Evolutionary conservation across 2,888 invertebrate species (phyloP).

Genomic region (Tiliacea aurago): DNA sequence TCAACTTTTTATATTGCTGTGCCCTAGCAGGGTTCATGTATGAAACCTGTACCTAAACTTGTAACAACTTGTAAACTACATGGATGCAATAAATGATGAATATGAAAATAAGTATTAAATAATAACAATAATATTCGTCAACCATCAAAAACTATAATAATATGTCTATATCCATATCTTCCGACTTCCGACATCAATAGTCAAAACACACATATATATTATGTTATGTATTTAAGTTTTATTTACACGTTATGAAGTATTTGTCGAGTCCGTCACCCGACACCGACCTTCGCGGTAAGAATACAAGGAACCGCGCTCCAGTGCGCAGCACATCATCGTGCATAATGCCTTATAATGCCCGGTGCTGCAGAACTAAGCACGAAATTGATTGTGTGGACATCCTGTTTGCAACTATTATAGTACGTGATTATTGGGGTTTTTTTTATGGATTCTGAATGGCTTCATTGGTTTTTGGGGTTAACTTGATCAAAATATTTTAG

Average conservation of each 20-base stretch:
- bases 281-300: conserved; percentile 56
- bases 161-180: no score
- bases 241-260: background rate
- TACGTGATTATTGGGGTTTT: background rate
- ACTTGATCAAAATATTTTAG: background rate
- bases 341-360: conserved; percentile 25
- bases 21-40: no score
- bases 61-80: no score
- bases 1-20: no score
- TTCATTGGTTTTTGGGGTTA: background rate
- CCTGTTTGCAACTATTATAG: conserved; percentile 17
- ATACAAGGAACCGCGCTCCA: conserved; percentile 49
- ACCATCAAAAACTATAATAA: no score
- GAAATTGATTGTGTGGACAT: conserved; percentile 34
- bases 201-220: background rate
- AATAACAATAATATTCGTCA: no score
- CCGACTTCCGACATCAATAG: background rate
- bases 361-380: conserved; percentile 15
- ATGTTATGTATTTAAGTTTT: no score
- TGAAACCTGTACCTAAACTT: no score
- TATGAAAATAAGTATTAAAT: no score
- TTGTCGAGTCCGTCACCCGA: conserved; percentile 30
- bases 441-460: background rate
- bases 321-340: conserved; percentile 36
- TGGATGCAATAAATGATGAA: no score